Base-by-base conservation (phyloP, 2,113 vertebrate genomes). In the Zosterops japonicus region DNA sequence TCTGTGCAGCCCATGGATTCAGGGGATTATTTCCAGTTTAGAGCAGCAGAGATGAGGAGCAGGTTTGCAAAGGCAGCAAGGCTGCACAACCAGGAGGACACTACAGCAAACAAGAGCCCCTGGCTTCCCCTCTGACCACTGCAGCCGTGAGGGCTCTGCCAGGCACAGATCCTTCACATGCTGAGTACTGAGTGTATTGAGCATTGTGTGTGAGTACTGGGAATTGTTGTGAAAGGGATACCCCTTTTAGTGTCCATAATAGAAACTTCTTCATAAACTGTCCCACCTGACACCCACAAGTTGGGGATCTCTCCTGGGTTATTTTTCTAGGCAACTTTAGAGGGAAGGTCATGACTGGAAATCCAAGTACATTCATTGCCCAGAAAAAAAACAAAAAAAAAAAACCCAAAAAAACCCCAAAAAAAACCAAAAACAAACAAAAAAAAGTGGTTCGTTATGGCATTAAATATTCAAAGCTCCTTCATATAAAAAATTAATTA, bases 401-500 rank as follows among this genome's bases (percentile, higher is more conserved):
- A 59, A 9, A 25, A 31, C n/a, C n/a, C n/a, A 44, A 24, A 17
- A 24, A 25, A 17, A 49, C n/a, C n/a, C n/a, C n/a, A 42, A 14
- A 33, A 25, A 33, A 22, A 39, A n/a, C n/a, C n/a, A n/a, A n/a
- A n/a, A n/a, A n/a, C n/a, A n/a, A n/a, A n/a, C n/a, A n/a, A 55
- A 57, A 28, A 42, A 2, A 19, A 1, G 16, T 65, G 21, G 52
- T 46, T 77, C 17, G 0, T 70, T 89, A 29, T 2, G 14, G 46
- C 25, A 72, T 95, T 95, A 91, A 71, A 76, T 75, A 84, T 24
- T 91, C 77, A 89, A 89, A 91, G 81, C 16, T 89, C 55, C n/a
- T 85, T 35, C 24, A 44, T 55, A 82, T 91, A 78, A 96, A 95
- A 95, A 94, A 87, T 85, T 96, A 91, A 91, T 93, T 93, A 90